Evolutionary conservation across 2,797 vertebrate species (phyloP).

Genomic region (Hypotaenidia okinawae): DNA sequence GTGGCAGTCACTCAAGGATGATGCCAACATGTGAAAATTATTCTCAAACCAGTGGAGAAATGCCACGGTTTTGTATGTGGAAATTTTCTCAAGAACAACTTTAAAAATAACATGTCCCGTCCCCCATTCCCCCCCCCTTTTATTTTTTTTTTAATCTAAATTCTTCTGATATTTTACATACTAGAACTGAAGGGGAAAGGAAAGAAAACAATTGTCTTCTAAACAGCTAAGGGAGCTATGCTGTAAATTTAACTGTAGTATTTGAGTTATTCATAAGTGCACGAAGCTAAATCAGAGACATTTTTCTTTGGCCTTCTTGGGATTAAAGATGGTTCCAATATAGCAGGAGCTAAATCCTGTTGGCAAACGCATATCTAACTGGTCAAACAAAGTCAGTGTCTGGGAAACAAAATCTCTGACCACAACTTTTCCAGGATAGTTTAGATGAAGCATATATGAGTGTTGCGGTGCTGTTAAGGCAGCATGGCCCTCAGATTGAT

Average conservation of each 20-base stretch:
- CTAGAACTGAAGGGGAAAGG: slow-evolving; percentile 47
- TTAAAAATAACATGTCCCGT: slow-evolving; percentile 43
- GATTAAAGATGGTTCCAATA: slow-evolving; percentile 63
- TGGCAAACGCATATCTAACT: slow-evolving; percentile 15
- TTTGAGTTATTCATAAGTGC: slow-evolving; percentile 68
- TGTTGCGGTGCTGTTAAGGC: neutral
- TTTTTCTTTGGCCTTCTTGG: slow-evolving; percentile 62
- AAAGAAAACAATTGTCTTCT: slow-evolving; percentile 64
- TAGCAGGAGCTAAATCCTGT: slow-evolving; percentile 61
- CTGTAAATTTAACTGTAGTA: slow-evolving; percentile 63
- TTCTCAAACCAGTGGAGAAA: slow-evolving; percentile 53
- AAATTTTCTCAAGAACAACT: slow-evolving; percentile 61
- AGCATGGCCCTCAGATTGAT: neutral
- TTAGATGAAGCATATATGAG: neutral
- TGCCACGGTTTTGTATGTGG: slow-evolving; percentile 26
- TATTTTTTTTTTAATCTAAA: slow-evolving; percentile 54
- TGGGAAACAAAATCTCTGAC: slow-evolving; percentile 33
- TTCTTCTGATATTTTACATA: slow-evolving; percentile 67
- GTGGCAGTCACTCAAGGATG: slow-evolving; percentile 31
- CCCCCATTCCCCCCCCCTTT: too few species aligned
- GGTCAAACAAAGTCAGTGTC: slow-evolving; percentile 19
- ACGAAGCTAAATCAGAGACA: slow-evolving; percentile 55
- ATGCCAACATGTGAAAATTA: slow-evolving; percentile 51
- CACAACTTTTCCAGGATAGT: neutral
- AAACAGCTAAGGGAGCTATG: slow-evolving; percentile 58